Percentiles rank a stretch among this genome's conserved stretches.
Conservation (phyloP, 1,140 invertebrate species). For the Orius laevigatus region DNA sequence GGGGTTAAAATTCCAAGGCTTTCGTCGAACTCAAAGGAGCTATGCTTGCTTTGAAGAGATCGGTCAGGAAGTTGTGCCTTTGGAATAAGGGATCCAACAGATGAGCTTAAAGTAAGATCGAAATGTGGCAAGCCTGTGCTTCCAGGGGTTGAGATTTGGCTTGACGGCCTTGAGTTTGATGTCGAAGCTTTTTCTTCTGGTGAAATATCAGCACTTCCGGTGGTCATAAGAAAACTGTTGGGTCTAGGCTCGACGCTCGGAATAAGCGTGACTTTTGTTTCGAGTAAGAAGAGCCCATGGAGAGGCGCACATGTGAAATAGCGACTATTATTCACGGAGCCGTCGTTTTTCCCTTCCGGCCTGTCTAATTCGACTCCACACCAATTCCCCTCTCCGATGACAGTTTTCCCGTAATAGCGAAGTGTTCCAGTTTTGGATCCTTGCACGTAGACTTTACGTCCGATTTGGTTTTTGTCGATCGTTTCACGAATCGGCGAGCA, state of each 20-base stretch:
- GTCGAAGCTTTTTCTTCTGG: not conserved
- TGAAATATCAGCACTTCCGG: conserved; percentile 3
- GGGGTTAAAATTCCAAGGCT: conserved; percentile 69
- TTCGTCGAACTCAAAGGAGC: conserved; percentile 58
- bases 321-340: conserved; percentile 35
- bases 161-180: not conserved
- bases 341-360: conserved; percentile 44
- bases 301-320: conserved; percentile 33
- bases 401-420: conserved; percentile 36
- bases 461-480: conserved; percentile 27
- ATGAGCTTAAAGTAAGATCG: conserved; percentile 13
- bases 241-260: conserved; percentile 12
- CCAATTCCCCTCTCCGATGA: conserved; percentile 40
- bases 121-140: conserved; percentile 3
- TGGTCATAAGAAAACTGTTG: conserved; percentile 15
- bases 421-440: conserved; percentile 34
- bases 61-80: conserved; percentile 15
- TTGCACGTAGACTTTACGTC: conserved; percentile 34
- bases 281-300: conserved; percentile 34
- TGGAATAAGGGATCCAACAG: conserved; percentile 22
- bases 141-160: conserved; percentile 14
- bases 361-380: conserved; percentile 42
- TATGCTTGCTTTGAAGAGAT: conserved; percentile 43
- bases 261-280: conserved; percentile 27
- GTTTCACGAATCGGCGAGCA: conserved; percentile 20